phyloP scores from a whole-genome alignment of 2,797 vertebrate genomes.

The Benthosema pterotum region DNA sequence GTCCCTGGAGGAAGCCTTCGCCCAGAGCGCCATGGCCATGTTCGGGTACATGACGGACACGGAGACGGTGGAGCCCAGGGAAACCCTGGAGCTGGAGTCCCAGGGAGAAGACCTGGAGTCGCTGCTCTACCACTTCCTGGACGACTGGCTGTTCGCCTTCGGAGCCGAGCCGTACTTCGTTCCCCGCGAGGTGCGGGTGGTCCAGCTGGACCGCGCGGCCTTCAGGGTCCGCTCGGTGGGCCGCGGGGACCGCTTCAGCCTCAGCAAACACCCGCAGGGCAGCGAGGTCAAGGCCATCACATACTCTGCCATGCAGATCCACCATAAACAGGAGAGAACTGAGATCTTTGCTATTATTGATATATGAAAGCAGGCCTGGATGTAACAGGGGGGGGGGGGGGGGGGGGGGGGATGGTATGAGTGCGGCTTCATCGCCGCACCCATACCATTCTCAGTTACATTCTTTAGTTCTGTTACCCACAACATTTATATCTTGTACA shows the following conservation, averaged over 20 bases:
- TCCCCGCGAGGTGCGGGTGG: slow-evolving; percentile 95
- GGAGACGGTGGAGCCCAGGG: slow-evolving; percentile 90
- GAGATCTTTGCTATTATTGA: slow-evolving; percentile 96
- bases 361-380: too few species aligned
- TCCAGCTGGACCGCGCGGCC: slow-evolving; percentile 85
- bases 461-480: too few species aligned
- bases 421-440: too few species aligned
- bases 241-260: slow-evolving; percentile 92
- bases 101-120: slow-evolving; percentile 93
- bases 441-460: too few species aligned
- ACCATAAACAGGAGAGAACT: slow-evolving; percentile 87
- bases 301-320: slow-evolving; percentile 97
- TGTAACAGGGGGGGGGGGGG: too few species aligned
- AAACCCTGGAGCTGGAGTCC: slow-evolving; percentile 87
- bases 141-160: slow-evolving; percentile 98
- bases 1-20: slow-evolving; percentile 92
- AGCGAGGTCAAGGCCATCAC: slow-evolving; percentile 99
- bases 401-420: too few species aligned
- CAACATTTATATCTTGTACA: too few species aligned
- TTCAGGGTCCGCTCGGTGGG: slow-evolving; percentile 98
- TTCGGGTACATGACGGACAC: slow-evolving; percentile 99
- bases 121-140: slow-evolving; percentile 94
- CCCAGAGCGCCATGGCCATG: slow-evolving; percentile 97
- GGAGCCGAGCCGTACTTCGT: slow-evolving; percentile 94
- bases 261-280: slow-evolving; percentile 95